Base-by-base conservation (phyloP, 1,140 invertebrate species). In the Caenorhabditis remanei region DNA sequence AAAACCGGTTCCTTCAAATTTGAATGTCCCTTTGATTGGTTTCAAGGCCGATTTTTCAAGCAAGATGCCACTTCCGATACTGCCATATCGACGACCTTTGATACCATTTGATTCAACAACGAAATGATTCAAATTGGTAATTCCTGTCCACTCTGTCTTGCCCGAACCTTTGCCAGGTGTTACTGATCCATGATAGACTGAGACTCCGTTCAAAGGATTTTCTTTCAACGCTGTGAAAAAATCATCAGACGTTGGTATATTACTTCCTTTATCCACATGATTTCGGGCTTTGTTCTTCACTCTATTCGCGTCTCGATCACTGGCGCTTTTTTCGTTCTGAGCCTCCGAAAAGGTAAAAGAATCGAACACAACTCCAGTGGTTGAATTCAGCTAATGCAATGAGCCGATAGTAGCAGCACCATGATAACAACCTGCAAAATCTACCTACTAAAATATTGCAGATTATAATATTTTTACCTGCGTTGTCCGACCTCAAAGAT, bases 71-170 rank as follows among this genome's bases (percentile, higher is more conserved):
- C 32, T 5, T 65, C 61, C 61, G 7, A 65, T 65, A 6, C 24
- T 19, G 4, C 24, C 24, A 19, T 65, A 65, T 24, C 61, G 21
- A 7, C 24, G 32, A 32, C 21, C 61, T 32, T 24, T n/a, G 32
- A 65, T 65, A 4, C 61, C 61, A 40, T 24, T 41, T 65, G 24
- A 6, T 40, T 65, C 61, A 24, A 65, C 61, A 4, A 6, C 32
- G 61, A 65, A 65, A 65, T 65, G 24, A 40, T 65, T 65, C 61
- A 65, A 40, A 19, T 65, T 65, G 6, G 61, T 32, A 8, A 32
- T 65, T 6, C 61, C 61, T 24, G 4, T 32, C 32, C 61, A 65
- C 32, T 65, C 19, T 5, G 61, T 11, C 24, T 24, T 65, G 5
- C 61, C 61, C 9, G n/a, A 6, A 32, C 2, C 21, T 32, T 24